Base-by-base conservation (phyloP, 2,888 invertebrate genomes). In the Drosophila ezoana region DNA sequence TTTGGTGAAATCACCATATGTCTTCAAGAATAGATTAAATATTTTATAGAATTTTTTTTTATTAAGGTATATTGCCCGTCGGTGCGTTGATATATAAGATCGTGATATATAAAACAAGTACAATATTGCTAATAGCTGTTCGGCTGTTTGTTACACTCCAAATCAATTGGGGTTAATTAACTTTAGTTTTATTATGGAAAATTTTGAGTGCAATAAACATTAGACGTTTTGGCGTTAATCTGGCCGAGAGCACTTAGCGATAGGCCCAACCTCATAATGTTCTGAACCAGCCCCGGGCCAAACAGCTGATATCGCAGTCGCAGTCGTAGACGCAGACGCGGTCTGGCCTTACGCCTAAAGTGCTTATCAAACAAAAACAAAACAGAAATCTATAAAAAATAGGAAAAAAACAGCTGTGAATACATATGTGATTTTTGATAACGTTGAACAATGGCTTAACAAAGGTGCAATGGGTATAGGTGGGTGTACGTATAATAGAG, bases 261-360 rank as follows among this genome's bases (percentile, higher is more conserved):
- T 18, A 41, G 33, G 37, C 28, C 33, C 4, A 64, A 33, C 35
- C 11, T 23, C 5, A 20, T 44, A 23, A 23, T 37, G 20, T 9
- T 14, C 18, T 54, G 43, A 71, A 14, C 58, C 43, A 49, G 43
- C 37, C 35, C 23, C 18, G 44, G 44, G 10, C 11, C 14, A 1
- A 44, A 48, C 79, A 74, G 69, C 69, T 76, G 72, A 61, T 40
- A 10, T 11, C 52, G 35, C 35, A 35, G 35, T 4, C 35, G 35
- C 10, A 9, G 33, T 33, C 33, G 33, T 2, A 33, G 70, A 45
- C 16, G 9, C 43, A 56, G 28, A 40, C 10, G 9, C 56, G n/a
- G 18, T 14, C 38, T 23, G 35, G 16, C 20, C 3, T 32, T n/a
- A 28, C 9, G 18, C 11, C 1, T 4, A 35, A n/a, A 18, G 32